Evolutionary conservation across 1,140 invertebrate genomes (phyloP).

Genomic region (Epicauta chinensis): DNA sequence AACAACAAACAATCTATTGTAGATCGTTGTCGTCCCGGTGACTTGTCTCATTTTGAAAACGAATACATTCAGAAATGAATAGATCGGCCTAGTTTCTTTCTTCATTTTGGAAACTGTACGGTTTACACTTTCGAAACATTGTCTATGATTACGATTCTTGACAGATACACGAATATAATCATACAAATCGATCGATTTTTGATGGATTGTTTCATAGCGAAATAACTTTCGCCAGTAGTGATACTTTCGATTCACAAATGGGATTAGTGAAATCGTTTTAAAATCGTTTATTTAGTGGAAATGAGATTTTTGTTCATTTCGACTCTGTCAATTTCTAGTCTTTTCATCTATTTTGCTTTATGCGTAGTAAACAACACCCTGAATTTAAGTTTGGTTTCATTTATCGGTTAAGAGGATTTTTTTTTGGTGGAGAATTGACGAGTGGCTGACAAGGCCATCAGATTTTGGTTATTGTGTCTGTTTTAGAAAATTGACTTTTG

Average conservation of each 20-base stretch:
- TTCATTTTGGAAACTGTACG: too few relatives aligned
- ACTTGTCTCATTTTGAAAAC: slow-evolving; percentile 7
- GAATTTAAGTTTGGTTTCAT: neutral
- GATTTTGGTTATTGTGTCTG: neutral
- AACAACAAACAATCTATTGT: slow-evolving; percentile 13
- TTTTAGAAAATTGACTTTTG: neutral
- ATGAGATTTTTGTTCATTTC: neutral
- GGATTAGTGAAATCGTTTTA: too few relatives aligned
- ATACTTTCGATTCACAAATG: too few relatives aligned
- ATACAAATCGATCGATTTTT: too few relatives aligned
- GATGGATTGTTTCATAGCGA: too few relatives aligned
- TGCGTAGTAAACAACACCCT: neutral
- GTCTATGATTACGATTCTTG: too few relatives aligned
- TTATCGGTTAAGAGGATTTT: neutral
- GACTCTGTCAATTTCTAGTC: too few relatives aligned
- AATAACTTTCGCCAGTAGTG: too few relatives aligned
- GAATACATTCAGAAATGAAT: neutral
- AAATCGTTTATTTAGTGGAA: too few relatives aligned
- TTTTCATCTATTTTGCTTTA: neutral
- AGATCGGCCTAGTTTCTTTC: slow-evolving; percentile 9
- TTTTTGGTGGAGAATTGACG: neutral
- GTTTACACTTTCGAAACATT: too few relatives aligned
- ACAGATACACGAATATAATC: too few relatives aligned
- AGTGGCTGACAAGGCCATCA: neutral
- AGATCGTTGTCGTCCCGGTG: too few relatives aligned